Evolutionary conservation across 2,888 invertebrate species (phyloP), one percentile per base, ranked within the genome.

Genomic region (Caenorhabditis sp.): DNA sequence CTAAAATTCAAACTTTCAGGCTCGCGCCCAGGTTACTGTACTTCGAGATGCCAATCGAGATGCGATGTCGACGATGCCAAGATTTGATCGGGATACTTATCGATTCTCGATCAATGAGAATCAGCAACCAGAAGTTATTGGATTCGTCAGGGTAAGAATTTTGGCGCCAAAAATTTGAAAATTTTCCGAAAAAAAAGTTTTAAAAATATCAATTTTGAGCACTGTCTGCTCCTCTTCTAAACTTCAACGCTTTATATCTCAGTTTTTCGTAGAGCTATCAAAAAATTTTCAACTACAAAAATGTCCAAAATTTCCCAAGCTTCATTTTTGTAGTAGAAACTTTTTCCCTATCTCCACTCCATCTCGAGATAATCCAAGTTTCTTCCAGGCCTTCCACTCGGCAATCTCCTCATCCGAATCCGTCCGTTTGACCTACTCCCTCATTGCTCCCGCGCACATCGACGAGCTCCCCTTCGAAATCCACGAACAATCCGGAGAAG

Each of bases 331-430:
- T 24, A 54, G 22, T 47, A 3, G 19, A 47, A 8, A n/a, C 12
- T n/a, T n/a, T 47, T 47, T 19, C 6, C 5, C 19, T 47, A 47
- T 54, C 54, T 54, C 22, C 26, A 1, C 1, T 24, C 19, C 10
- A 47, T 56, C 24, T 26, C 24, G 19, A 54, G 22, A 22, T 51
- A 44, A 44, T 44, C 14, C 44, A 14, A 44, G 0, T 44, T 14
- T n/a, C 8, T 70, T 79, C n/a, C 63, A 86, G 86, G 86, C 86
- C n/a, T 87, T 85, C 74, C 86, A 87, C 51, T 81, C 86, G 2
- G 86, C 84, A 8, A 66, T 82, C 26, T 84, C 85, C 22, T 79
- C 83, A 0, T 84, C 86, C 0, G 73, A 72, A 22, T 69, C 84
- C 5, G 49, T 76, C 31, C 61, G 56, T 19, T 64, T 86, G 16